Evolutionary conservation across 2,888 invertebrate species (phyloP), one percentile per base, ranked within the genome.

Genomic region (Tetropium fuscum): DNA sequence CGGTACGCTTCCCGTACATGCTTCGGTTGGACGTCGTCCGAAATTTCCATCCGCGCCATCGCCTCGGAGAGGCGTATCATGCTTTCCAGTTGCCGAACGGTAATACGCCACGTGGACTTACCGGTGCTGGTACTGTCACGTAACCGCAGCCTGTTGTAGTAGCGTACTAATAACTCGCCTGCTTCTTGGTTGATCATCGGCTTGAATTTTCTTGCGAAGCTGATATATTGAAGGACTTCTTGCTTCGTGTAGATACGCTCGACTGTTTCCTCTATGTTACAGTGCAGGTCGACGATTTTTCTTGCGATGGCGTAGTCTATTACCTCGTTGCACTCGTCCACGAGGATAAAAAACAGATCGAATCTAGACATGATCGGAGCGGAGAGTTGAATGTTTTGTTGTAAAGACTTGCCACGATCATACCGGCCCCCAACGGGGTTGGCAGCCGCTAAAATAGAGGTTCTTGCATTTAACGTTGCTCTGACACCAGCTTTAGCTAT

Each of bases 291-390:
- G 0, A 99, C 90, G 56, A 99, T 98, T 78, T 96, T 93, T 64
- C 94, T 87, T 0, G 98, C 99, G 60, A 99, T 98, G 0, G 98
- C 97, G 78, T 96, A 98, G 82, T 99, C 99, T 0, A 94, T 90
- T 70, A 97, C 90, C 83, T 95, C 95, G 79, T 94, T 95, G 77
- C 95, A 95, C 79, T 99, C 98, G 79, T 99, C 99, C 1, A 98
- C 93, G 1, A 99, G 85, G 68, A 99, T 95, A 83, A 99, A 99
- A 84, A 99, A 99, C 10, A 99, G 84, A 83, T 99, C 99, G 82
- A 99, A 99, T 70, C 99, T 88, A 0, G 98, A 98, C 98, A 99
- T 98, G 74, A 99, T 97, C 0, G 99, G 98, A 0, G 98, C 97
- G 0, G 95, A 91, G 10, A 99, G 83, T 0, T 90, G 87, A 1